Evolutionary conservation across 1,140 invertebrate genomes (phyloP).

Genomic region (Harlomillsia oculata): DNA sequence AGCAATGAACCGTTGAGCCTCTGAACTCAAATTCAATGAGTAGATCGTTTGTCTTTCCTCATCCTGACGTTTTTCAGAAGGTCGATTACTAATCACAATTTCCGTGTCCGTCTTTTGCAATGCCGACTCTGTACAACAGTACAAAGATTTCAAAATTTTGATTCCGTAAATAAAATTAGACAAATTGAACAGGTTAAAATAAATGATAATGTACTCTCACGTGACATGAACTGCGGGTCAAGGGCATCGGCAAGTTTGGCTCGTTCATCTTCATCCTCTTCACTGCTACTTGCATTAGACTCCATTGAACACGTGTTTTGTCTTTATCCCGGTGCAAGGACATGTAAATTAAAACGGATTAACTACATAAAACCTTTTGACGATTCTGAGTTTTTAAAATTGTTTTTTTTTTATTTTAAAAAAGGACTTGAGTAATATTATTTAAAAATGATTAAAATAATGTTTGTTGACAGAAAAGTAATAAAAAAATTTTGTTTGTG

Average conservation of each 20-base stretch:
- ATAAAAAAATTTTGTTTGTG: too few relatives aligned
- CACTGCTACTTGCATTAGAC: too few relatives aligned
- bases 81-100: neutral
- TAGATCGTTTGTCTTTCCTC: neutral
- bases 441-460: neutral
- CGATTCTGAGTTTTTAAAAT: neutral
- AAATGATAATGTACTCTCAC: neutral
- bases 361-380: neutral
- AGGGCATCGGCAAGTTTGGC: conserved; percentile 10
- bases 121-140: neutral
- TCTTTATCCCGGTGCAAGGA: too few relatives aligned
- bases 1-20: conserved; percentile 25
- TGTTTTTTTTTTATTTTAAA: neutral
- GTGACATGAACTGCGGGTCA: conserved; percentile 4
- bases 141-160: neutral
- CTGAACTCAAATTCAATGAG: conserved; percentile 12
- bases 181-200: neutral
- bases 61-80: neutral
- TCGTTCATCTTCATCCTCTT: conserved; percentile 3
- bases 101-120: neutral
- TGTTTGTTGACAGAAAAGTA: neutral
- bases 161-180: neutral
- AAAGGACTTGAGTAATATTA: neutral
- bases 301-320: neutral
- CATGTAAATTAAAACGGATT: too few relatives aligned